Percentiles rank a stretch among this genome's conserved stretches.
These are phyloP conservation scores for Parauchenoglanis ngamensis DNA, from an alignment of 2,797 vertebrate genomes.

Conservation along the genomic window DNA sequence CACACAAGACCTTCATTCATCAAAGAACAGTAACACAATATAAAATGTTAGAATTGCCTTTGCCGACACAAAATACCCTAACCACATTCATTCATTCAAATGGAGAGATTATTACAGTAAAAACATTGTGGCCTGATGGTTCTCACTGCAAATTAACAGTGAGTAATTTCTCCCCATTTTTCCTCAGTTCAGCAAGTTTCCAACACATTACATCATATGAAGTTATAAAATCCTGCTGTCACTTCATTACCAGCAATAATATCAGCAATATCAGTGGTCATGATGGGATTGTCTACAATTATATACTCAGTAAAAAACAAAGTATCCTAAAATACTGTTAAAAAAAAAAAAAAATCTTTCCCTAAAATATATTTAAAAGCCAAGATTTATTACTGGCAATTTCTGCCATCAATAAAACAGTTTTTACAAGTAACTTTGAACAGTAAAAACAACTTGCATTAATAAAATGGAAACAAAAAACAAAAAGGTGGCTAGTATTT, in stretches of 20 bases:
- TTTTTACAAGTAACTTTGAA: not conserved
- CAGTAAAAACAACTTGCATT: not conserved
- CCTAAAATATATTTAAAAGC: not conserved
- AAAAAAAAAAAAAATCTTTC: not conserved
- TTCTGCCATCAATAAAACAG: not conserved
- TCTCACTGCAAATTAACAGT: conserved; percentile 1
- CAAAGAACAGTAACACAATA: conserved; percentile 24
- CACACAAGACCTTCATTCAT: conserved; percentile 32
- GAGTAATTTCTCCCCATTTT: not conserved
- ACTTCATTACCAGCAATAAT: not conserved
- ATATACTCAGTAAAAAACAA: not conserved
- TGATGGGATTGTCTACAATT: not conserved
- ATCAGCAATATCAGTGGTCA: not conserved
- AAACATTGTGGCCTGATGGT: not conserved
- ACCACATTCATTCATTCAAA: conserved; percentile 35
- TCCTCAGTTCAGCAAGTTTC: conserved; percentile 3
- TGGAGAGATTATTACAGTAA: conserved; percentile 10
- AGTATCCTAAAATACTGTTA: not conserved
- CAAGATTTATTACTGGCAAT: not conserved
- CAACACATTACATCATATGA: conserved; percentile 21
- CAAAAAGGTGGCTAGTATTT: not conserved
- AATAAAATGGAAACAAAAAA: not conserved
- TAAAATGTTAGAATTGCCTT: conserved; percentile 23
- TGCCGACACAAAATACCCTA: conserved; percentile 20
- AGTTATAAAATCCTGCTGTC: not conserved